phyloP scores from a whole-genome alignment of 2,797 vertebrate species.

The Sparidentex hasta region DNA sequence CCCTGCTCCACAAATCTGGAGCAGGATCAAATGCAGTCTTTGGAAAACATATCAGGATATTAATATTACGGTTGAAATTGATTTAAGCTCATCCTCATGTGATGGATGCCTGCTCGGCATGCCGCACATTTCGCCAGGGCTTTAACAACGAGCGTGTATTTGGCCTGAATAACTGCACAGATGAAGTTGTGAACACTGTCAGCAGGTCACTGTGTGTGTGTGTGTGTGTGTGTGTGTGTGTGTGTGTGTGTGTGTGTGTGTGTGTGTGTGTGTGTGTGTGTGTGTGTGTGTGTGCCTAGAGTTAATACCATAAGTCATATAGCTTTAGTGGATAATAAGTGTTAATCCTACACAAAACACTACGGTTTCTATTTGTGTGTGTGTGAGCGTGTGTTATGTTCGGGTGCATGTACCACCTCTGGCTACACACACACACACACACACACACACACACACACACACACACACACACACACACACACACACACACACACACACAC shows the following conservation, averaged over 20 bases:
- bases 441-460: slow-evolving; percentile 28
- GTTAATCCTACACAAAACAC: slow-evolving; percentile 61
- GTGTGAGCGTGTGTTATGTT: slow-evolving; percentile 30
- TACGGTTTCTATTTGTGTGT: slow-evolving; percentile 39
- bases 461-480: slow-evolving; percentile 26
- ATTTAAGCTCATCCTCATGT: slow-evolving; percentile 26
- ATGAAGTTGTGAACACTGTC: slow-evolving; percentile 19
- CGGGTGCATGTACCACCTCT: slow-evolving; percentile 22
- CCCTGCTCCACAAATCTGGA: slow-evolving; percentile 77
- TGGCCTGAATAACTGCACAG: neutral
- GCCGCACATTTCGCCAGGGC: slow-evolving; percentile 6
- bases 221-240: too few relatives aligned
- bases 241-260: too few relatives aligned
- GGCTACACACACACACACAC: slow-evolving; percentile 37
- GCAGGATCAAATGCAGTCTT: slow-evolving; percentile 62
- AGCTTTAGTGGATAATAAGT: slow-evolving; percentile 57
- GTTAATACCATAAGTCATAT: slow-evolving; percentile 41
- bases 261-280: too few relatives aligned
- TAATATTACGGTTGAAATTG: slow-evolving; percentile 52
- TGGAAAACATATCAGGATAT: slow-evolving; percentile 61
- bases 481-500: slow-evolving; percentile 26
- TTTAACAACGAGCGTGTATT: slow-evolving; percentile 26
- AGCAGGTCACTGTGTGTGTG: slow-evolving; percentile 31
- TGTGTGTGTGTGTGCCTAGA: neutral
- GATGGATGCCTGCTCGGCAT: slow-evolving; percentile 7